Percentiles rank a stretch among this genome's conserved stretches.
phyloP scores from a whole-genome alignment of 2,797 vertebrate genomes.

The Takifugu ocellatus region DNA sequence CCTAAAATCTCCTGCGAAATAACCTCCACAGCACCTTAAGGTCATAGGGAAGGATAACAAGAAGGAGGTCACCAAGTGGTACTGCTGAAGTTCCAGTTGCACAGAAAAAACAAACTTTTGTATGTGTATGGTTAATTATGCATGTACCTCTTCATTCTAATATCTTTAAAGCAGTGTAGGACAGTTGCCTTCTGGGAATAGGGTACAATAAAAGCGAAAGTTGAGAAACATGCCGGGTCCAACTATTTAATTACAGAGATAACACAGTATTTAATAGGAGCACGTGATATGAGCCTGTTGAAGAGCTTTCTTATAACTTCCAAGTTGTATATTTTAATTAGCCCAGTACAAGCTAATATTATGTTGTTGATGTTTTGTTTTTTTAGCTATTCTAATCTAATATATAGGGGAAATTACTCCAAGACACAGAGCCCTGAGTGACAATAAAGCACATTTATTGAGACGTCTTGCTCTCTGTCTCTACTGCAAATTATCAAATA shows the following conservation, averaged over 20 bases:
- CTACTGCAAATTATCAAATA: no score
- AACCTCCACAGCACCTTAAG: background rate
- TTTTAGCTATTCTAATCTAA: no score
- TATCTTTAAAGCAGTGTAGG: background rate
- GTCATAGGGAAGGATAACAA: background rate
- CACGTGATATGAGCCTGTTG: no score
- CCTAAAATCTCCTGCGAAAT: background rate
- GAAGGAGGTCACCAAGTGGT: background rate
- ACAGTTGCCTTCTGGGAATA: background rate
- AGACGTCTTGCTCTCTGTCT: no score
- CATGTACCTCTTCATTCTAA: background rate
- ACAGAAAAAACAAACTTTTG: background rate
- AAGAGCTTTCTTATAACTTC: no score
- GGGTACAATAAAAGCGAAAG: background rate
- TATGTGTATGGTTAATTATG: background rate
- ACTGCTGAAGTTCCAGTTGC: background rate
- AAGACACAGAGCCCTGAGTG: no score
- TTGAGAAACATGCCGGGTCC: background rate
- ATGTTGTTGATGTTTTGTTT: no score
- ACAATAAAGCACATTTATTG: no score
- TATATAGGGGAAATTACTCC: no score
- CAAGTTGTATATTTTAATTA: no score
- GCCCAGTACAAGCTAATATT: no score
- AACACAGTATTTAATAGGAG: no score
- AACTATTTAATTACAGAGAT: background rate